Percentiles rank a stretch among this genome's conserved stretches.
These are phyloP conservation scores for Apostichopus japonicus DNA, from an alignment of 35 echinoderm and acorn worm species.

Conservation along the genomic window DNA sequence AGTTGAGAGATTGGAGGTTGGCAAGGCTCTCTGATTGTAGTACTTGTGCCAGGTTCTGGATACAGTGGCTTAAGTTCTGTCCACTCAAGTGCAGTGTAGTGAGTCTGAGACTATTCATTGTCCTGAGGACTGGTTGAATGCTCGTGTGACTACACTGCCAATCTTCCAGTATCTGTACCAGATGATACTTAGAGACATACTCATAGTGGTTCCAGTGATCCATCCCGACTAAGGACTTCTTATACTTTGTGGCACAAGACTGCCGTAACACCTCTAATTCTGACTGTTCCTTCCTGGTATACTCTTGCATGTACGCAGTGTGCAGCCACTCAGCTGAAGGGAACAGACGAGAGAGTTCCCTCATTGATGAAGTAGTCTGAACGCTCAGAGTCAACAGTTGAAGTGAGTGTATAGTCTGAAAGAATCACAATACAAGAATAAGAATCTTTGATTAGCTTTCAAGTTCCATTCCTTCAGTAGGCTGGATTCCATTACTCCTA, in stretches of 20 bases:
- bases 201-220: slow-evolving; percentile 41
- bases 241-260: background rate
- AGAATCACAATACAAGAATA: background rate
- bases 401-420: background rate
- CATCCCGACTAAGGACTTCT: background rate
- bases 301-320: slow-evolving; percentile 42
- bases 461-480: no score
- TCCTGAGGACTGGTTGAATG: background rate
- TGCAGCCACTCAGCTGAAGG: slow-evolving; percentile 13
- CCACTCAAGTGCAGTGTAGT: background rate
- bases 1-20: background rate
- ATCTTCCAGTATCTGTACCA: slow-evolving; percentile 28
- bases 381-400: slow-evolving; percentile 35
- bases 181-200: slow-evolving; percentile 37
- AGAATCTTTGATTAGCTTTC: background rate
- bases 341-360: slow-evolving; percentile 11
- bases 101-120: background rate
- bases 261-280: background rate
- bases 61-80: background rate
- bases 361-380: slow-evolving; percentile 3
- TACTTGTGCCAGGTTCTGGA: background rate
- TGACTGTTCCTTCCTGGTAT: background rate
- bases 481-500: no score
- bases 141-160: slow-evolving; percentile 38
- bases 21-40: background rate